phyloP scores from a whole-genome alignment of 1,140 invertebrate species.

The Orchestia grillus region DNA sequence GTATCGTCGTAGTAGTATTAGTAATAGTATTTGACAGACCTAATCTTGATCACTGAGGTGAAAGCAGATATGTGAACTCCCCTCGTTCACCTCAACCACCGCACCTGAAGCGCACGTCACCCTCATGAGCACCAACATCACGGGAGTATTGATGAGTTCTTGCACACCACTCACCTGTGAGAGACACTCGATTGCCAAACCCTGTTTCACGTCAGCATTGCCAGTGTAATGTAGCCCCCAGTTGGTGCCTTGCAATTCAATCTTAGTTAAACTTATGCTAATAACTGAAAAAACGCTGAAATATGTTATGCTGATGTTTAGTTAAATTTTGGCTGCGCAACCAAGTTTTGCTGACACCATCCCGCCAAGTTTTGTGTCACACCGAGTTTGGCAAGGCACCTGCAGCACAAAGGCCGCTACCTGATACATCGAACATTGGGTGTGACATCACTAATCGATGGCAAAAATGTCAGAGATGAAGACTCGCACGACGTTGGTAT shows the following conservation, averaged over 20 bases:
- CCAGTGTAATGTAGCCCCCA: background rate
- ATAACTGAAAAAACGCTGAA: background rate
- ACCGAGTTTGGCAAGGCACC: background rate
- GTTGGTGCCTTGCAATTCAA: background rate
- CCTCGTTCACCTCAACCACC: background rate
- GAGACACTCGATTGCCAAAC: background rate
- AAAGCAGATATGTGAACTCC: background rate
- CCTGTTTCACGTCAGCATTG: background rate
- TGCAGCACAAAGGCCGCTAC: background rate
- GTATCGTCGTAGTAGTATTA: too few relatives aligned
- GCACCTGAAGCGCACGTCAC: background rate
- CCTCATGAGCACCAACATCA: background rate
- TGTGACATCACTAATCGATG: background rate
- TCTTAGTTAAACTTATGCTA: background rate
- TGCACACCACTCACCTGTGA: background rate
- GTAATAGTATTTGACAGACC: background rate
- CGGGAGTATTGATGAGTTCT: background rate
- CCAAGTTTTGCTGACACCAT: background rate
- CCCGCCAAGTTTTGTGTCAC: background rate
- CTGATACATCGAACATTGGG: background rate
- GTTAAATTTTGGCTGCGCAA: background rate
- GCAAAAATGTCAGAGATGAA: background rate
- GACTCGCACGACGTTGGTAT: background rate
- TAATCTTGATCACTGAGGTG: background rate
- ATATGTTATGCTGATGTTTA: background rate